Evolutionary conservation across 2,113 vertebrate species (phyloP).

Genomic region (Arvicanthis niloticus): DNA sequence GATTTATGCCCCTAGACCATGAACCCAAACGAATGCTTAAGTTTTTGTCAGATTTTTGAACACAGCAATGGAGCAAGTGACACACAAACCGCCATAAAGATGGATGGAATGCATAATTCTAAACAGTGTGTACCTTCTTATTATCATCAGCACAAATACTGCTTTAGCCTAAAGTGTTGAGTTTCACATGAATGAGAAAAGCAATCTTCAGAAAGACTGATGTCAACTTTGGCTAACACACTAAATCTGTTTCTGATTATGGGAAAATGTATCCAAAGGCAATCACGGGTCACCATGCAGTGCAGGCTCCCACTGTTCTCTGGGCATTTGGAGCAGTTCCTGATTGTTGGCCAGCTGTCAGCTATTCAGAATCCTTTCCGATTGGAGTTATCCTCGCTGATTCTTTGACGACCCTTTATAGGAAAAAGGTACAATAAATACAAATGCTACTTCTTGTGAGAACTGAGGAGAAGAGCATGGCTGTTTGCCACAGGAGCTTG

Average conservation of each 20-base stretch:
- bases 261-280: neutral
- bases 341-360: neutral
- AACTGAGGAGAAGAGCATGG: conserved; percentile 23
- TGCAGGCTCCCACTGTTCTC: neutral
- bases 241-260: conserved; percentile 60
- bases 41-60: neutral
- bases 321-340: neutral
- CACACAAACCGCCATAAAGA: neutral
- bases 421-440: neutral
- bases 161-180: neutral
- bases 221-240: neutral
- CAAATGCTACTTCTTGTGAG: neutral
- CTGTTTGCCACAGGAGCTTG: neutral
- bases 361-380: neutral
- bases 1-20: neutral
- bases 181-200: conserved; percentile 33
- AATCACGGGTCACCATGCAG: neutral
- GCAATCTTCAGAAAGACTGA: neutral
- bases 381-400: neutral
- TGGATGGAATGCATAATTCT: conserved; percentile 38
- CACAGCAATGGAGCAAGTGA: neutral
- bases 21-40: neutral
- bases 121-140: neutral
- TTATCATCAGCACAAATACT: neutral
- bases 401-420: neutral